These are phyloP conservation scores for Cladorhizidae sp. DNA, from an alignment of 37 sponge, comb jelly and placozoan species.

Conservation along the genomic window DNA sequence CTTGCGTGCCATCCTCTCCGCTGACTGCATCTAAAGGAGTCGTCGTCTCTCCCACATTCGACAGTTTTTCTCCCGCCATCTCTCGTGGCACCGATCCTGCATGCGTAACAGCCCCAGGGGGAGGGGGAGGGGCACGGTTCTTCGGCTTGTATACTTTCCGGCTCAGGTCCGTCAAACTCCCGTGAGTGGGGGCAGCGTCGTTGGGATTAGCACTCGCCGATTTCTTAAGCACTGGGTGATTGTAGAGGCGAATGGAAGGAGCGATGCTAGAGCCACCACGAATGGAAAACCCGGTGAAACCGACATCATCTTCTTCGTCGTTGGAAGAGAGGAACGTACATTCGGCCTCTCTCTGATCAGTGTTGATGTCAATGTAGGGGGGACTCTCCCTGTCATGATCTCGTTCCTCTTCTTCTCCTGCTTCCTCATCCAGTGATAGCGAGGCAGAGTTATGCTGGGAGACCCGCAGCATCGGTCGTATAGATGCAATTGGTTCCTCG, in stretches of 20 bases:
- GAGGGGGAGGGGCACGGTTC: conserved; percentile 50
- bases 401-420: not conserved
- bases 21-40: no score
- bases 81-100: not conserved
- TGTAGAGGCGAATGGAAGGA: conserved; percentile 24
- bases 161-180: not conserved
- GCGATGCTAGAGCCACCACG: not conserved
- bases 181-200: not conserved
- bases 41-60: no score
- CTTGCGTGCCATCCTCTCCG: no score
- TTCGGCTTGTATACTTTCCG: not conserved
- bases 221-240: conserved; percentile 32
- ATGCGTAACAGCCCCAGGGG: conserved; percentile 9
- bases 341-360: not conserved
- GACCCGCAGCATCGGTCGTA: no score
- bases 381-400: conserved; percentile 11
- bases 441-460: not conserved
- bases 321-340: not conserved
- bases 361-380: conserved; percentile 10
- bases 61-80: no score
- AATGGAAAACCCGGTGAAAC: not conserved
- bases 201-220: conserved; percentile 12
- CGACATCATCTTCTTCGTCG: conserved; percentile 7
- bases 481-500: conserved; percentile 12
- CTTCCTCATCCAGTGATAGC: not conserved